These are phyloP conservation scores for Tupaia chinensis DNA, from an alignment of 2,113 vertebrate species.

Conservation along the genomic window DNA sequence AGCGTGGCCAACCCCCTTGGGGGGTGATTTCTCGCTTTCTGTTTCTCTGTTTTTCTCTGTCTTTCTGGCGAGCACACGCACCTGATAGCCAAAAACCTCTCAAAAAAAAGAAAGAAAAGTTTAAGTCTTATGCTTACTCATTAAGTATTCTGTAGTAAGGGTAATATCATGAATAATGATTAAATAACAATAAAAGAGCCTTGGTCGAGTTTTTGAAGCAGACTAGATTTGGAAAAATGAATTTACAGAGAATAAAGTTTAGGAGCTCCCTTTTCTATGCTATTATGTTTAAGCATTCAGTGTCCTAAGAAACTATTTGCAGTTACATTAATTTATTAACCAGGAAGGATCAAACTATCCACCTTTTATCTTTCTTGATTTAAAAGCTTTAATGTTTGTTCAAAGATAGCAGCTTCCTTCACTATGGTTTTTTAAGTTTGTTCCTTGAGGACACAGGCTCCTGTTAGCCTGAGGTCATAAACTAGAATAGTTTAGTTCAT, in stretches of 20 bases:
- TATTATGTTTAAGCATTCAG: background rate
- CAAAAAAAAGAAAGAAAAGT: too few species aligned
- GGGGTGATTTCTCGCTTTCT: too few species aligned
- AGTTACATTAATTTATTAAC: slow-evolving; percentile 15
- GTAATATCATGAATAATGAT: slow-evolving; percentile 24
- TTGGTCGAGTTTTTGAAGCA: slow-evolving; percentile 37
- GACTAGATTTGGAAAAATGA: background rate
- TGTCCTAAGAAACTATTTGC: slow-evolving; percentile 5
- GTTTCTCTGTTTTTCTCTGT: too few species aligned
- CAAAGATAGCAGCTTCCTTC: background rate
- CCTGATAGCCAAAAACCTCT: too few species aligned
- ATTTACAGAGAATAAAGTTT: background rate
- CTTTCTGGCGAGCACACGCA: too few species aligned
- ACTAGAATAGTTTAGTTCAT: too few species aligned
- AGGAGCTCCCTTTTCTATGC: background rate
- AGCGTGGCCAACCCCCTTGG: too few species aligned
- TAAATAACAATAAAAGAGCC: too few species aligned
- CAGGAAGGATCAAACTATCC: background rate
- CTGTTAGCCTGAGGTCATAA: background rate
- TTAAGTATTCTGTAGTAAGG: background rate
- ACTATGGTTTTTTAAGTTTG: background rate
- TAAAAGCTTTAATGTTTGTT: background rate
- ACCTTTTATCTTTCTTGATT: background rate
- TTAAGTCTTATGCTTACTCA: background rate
- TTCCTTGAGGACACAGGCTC: background rate